Base-by-base conservation (phyloP, 2,888 invertebrate species). In the Drosophila anceps region DNA sequence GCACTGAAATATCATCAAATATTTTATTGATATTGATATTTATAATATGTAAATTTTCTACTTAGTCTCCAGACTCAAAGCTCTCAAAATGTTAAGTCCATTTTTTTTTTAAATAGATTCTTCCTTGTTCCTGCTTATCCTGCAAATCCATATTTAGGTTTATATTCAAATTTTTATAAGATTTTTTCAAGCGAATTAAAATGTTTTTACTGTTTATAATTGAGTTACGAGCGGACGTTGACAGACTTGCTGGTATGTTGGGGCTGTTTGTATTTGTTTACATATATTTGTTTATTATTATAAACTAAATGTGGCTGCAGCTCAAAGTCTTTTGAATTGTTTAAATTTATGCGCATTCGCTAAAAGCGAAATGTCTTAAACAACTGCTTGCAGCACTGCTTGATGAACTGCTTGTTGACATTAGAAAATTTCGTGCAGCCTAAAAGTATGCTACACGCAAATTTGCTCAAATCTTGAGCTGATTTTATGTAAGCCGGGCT, bases 11-110 rank as follows among this genome's bases (percentile, higher is more conserved):
- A 39, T 18, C 60, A 68, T 73, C 35, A 31, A 50, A 48, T 50
- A 35, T 35, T 31, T 33, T 43, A 63, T 55, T 46, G 54, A 77
- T n/a, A 70, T 63, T 81, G 73, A 86, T 86, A 82, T 82, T 83
- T 69, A 60, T 70, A 69, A 31, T 51, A 51, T 50, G 13, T 55
- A 39, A 24, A n/a, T 62, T 75, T 60, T 50, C 59, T 59, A 24
- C 37, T 43, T 37, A 18, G 57, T 63, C 61, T 53, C 60, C 39
- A 18, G 57, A 63, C 64, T 53, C 50, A 61, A 60, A 54, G 51
- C 59, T 57, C 41, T 67, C 8, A 50, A 27, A 24, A 37, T 66
- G 59, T 79, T 57, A 43, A 41, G 44, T 29, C 20, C 50, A 29
- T 44, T 43, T 31, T 12, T 9, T 44, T 43, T 31, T 12, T 9